phyloP scores from a whole-genome alignment of 1,140 invertebrate species.

The Wasmannia auropunctata region DNA sequence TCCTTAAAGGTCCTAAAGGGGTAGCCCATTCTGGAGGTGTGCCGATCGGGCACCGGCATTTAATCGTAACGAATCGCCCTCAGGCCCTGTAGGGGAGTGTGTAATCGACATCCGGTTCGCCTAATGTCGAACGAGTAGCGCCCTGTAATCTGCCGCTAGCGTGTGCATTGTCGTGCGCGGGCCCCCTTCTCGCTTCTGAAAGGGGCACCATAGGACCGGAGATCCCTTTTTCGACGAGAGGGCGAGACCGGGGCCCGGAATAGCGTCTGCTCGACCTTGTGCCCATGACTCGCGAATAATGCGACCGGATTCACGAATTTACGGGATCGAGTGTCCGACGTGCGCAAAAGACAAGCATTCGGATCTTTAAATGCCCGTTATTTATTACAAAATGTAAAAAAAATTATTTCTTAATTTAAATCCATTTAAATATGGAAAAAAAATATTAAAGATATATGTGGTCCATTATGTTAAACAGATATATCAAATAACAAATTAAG shows the following conservation, averaged over 20 bases:
- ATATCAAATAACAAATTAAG: neutral
- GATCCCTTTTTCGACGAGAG: slow-evolving; percentile 45
- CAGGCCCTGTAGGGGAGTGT: slow-evolving; percentile 68
- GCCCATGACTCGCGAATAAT: slow-evolving; percentile 46
- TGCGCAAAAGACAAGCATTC: neutral
- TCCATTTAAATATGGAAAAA: neutral
- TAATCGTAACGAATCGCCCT: slow-evolving; percentile 76
- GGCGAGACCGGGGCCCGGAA: slow-evolving; percentile 36
- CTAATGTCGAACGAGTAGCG: slow-evolving; percentile 74
- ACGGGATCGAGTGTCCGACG: slow-evolving; percentile 29
- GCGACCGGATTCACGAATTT: slow-evolving; percentile 51
- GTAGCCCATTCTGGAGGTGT: slow-evolving; percentile 53
- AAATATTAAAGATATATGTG: neutral
- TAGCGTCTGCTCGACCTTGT: slow-evolving; percentile 47
- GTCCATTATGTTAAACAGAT: neutral
- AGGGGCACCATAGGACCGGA: slow-evolving; percentile 45
- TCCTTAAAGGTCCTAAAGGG: slow-evolving; percentile 53
- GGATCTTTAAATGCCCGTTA: neutral
- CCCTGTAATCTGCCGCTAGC: slow-evolving; percentile 75
- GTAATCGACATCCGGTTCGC: slow-evolving; percentile 79
- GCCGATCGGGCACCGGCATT: slow-evolving; percentile 58
- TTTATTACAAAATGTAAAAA: neutral
- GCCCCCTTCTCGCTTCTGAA: slow-evolving; percentile 68
- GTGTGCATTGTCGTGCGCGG: slow-evolving; percentile 69
- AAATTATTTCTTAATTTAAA: neutral